phyloP scores from a whole-genome alignment of 1,140 invertebrate species.

The Aphidius ervi region DNA sequence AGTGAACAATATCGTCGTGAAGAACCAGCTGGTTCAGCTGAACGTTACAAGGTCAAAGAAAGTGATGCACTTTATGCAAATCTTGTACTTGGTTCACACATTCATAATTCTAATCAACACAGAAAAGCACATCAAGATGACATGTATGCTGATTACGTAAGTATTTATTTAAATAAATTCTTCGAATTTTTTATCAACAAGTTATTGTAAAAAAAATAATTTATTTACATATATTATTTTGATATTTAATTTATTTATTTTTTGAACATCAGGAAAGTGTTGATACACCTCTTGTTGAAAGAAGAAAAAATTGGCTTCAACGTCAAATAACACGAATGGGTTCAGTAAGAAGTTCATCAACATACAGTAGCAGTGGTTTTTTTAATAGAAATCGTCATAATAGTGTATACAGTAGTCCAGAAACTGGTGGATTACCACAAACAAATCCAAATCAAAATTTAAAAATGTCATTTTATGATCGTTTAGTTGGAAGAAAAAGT shows the following conservation, averaged over 20 bases:
- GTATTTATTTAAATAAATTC: constrained; percentile 38
- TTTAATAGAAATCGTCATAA: constrained; percentile 69
- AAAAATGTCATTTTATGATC: constrained; percentile 77
- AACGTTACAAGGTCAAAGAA: constrained; percentile 78
- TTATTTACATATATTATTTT: constrained; percentile 1
- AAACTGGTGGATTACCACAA: constrained; percentile 56
- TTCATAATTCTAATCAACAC: constrained; percentile 52
- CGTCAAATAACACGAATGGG: constrained; percentile 78
- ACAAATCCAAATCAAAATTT: constrained; percentile 48
- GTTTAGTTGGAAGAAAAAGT: constrained; percentile 75
- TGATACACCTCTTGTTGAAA: constrained; percentile 76
- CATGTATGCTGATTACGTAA: constrained; percentile 81
- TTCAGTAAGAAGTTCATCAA: constrained; percentile 75
- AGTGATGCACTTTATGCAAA: constrained; percentile 79
- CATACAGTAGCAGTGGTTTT: constrained; percentile 72
- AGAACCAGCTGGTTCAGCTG: constrained; percentile 79
- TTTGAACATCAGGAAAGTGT: constrained; percentile 68
- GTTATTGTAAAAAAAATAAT: not conserved
- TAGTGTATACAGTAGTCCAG: constrained; percentile 75
- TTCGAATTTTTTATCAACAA: not conserved
- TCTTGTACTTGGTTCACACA: constrained; percentile 52
- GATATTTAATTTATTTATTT: not conserved
- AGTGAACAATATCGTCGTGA: constrained; percentile 76
- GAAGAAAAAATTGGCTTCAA: constrained; percentile 83
- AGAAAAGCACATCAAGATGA: constrained; percentile 67